These are phyloP conservation scores for Sitta europaea DNA, from an alignment of 2,113 vertebrate genomes.

Conservation along the genomic window DNA sequence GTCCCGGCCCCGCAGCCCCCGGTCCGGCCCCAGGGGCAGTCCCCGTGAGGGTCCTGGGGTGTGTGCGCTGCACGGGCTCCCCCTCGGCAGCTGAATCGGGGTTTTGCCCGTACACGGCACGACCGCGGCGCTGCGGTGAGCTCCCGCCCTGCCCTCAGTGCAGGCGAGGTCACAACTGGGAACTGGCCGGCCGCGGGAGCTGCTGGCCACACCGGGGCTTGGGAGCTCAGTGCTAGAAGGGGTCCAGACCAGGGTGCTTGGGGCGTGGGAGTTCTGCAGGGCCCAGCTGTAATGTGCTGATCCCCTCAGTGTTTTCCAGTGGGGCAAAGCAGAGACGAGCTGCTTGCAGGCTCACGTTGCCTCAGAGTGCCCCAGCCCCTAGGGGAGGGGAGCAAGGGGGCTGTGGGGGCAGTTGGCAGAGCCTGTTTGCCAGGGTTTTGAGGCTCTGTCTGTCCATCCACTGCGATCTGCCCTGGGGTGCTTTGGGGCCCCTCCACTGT, in stretches of 20 bases:
- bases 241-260: neutral
- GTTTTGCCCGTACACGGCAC: neutral
- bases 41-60: neutral
- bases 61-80: accelerated
- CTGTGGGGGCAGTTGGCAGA: neutral
- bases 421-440: neutral
- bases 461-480: accelerated
- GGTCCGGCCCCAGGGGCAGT: neutral
- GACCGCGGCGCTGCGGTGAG: accelerated
- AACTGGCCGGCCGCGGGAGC: accelerated
- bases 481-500: neutral
- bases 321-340: neutral
- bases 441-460: neutral
- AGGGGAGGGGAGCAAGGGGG: neutral
- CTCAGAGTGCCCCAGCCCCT: too few relatives aligned
- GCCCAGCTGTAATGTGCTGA: accelerated
- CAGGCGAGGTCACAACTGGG: neutral
- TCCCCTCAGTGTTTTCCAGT: accelerated
- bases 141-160: neutral
- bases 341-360: accelerated
- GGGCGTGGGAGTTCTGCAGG: accelerated
- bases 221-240: neutral
- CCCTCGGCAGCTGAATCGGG: neutral
- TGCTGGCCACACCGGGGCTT: neutral
- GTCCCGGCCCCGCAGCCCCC: too few relatives aligned